These are phyloP conservation scores for Anthopleura sola DNA, from an alignment of 64 coral and sea anemone species.

Conservation along the genomic window DNA sequence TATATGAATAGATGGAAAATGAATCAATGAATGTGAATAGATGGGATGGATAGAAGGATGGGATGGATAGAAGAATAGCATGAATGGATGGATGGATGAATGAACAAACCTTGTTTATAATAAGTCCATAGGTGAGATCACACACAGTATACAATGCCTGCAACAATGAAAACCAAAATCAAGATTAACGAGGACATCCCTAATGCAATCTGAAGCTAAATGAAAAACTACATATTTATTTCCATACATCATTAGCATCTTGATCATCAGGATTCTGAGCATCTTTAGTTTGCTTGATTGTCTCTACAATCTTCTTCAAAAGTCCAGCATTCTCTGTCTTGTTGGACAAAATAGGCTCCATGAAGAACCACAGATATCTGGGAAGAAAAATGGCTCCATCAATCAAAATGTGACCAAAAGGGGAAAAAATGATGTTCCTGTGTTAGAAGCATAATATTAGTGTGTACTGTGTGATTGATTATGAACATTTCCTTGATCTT, in stretches of 20 bases:
- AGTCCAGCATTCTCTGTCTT: slow-evolving; percentile 90
- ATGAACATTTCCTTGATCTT: no score
- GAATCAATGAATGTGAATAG: not conserved
- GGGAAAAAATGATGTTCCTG: no score
- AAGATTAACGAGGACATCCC: not conserved
- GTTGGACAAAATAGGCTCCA: slow-evolving; percentile 80
- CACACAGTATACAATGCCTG: slow-evolving; percentile 88
- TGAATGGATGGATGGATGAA: not conserved
- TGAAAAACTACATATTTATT: not conserved
- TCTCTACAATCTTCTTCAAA: slow-evolving; percentile 89
- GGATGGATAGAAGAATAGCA: no score
- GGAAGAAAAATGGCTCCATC: not conserved
- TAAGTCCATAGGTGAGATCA: slow-evolving; percentile 73
- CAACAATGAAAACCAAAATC: not conserved
- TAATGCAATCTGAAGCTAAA: not conserved
- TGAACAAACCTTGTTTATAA: slow-evolving; percentile 58
- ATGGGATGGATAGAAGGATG: no score
- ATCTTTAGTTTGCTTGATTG: slow-evolving; percentile 87
- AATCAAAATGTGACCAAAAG: not conserved
- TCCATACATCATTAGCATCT: slow-evolving; percentile 59
- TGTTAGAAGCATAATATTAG: no score
- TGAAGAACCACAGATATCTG: slow-evolving; percentile 97
- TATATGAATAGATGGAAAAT: not conserved
- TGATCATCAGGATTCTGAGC: slow-evolving; percentile 66
- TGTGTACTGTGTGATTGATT: no score